A percentile compares a stretch with the other conserved stretches of the same genome.
These are phyloP conservation scores for Galeopterus variegatus DNA, from an alignment of 2,113 vertebrate genomes.

Conservation along the genomic window DNA sequence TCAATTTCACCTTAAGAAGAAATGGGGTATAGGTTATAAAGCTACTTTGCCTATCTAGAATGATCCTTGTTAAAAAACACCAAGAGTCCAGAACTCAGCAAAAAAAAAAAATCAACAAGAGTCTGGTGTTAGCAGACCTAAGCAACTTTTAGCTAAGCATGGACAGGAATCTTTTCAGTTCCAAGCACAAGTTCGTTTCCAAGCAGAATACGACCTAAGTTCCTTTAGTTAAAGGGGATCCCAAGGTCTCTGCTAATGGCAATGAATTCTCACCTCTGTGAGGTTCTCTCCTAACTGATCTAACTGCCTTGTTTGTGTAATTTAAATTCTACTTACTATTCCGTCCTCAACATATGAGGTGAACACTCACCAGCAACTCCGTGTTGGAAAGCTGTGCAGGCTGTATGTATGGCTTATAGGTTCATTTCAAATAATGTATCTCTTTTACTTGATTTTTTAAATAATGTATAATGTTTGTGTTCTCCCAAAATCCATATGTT, in stretches of 20 bases:
- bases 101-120: not conserved
- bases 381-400: not conserved
- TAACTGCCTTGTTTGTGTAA: not conserved
- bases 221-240: not conserved
- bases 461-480: not conserved
- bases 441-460: not conserved
- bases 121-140: not conserved
- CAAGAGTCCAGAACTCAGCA: not conserved
- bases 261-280: not conserved
- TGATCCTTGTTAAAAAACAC: not conserved
- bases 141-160: not conserved
- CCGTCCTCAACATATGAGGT: not conserved
- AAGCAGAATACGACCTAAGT: not conserved
- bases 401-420: fast-evolving
- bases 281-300: not conserved
- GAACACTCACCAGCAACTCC: not conserved
- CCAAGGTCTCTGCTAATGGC: not conserved
- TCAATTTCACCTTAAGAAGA: not conserved
- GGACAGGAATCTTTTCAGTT: not conserved
- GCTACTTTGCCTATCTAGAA: not conserved
- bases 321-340: not conserved
- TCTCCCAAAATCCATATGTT: not conserved
- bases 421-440: not conserved
- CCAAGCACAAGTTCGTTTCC: not conserved
- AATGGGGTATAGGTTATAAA: not conserved